Percentiles rank a stretch among this genome's conserved stretches.
phyloP scores from a whole-genome alignment of 1,140 invertebrate species.

The Caenorhabditis briggsae region DNA sequence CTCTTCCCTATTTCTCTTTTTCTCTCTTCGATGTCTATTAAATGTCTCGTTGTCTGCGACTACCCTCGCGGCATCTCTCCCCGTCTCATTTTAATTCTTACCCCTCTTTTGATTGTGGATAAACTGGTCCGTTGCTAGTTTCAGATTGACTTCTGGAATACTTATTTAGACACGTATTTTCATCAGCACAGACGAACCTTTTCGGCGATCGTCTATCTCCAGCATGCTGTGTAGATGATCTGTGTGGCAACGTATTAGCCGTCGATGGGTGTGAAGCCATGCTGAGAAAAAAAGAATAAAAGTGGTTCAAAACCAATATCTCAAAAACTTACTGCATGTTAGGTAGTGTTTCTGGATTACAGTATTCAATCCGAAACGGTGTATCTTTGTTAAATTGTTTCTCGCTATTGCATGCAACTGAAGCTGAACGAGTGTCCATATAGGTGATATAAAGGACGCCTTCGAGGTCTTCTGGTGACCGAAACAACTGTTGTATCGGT shows the following conservation, averaged over 20 bases:
- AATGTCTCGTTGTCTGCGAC: conserved; percentile 6
- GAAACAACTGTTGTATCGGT: background rate
- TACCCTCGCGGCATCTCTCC: too few relatives aligned
- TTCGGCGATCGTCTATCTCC: background rate
- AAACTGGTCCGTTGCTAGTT: background rate
- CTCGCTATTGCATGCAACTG: background rate
- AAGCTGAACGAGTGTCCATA: background rate
- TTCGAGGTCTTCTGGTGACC: background rate
- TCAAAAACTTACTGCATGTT: background rate
- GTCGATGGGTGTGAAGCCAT: background rate
- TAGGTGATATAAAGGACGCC: background rate
- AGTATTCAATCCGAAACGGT: background rate
- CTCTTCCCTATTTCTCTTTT: conserved; percentile 8
- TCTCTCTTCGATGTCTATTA: background rate
- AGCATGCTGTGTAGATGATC: background rate
- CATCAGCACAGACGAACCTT: background rate
- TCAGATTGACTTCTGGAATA: background rate
- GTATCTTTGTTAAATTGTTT: background rate
- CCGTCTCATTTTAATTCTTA: background rate
- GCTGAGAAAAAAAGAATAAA: background rate
- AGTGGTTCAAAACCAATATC: background rate
- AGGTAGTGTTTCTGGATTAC: background rate
- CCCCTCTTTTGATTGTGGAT: background rate
- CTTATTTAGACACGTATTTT: too few relatives aligned
- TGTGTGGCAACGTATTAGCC: background rate